A percentile compares a stretch with the other conserved stretches of the same genome.
Conservation (phyloP, 2,797 vertebrate species). For the Lophotriccus pileatus region DNA sequence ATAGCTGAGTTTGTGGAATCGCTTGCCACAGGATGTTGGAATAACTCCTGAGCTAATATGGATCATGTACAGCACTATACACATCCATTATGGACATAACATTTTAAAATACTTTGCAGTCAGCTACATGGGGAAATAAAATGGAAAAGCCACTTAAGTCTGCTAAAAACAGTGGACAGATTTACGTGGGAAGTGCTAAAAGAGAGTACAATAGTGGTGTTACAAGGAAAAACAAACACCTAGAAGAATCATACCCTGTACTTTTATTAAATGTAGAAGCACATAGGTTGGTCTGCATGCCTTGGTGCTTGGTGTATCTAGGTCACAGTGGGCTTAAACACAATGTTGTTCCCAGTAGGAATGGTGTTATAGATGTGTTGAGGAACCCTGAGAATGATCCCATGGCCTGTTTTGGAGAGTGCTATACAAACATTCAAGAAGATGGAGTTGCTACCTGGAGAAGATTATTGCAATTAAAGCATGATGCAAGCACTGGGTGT, state of each 20-base stretch:
- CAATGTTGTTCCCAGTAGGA: background rate
- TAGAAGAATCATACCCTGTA: background rate
- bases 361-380: background rate
- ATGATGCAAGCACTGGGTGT: constrained; percentile 1
- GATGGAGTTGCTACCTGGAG: background rate
- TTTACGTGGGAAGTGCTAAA: background rate
- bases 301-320: background rate
- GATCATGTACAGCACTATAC: background rate
- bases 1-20: background rate
- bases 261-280: background rate
- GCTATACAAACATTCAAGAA: background rate
- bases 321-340: background rate
- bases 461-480: background rate
- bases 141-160: background rate
- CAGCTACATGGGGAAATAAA: background rate
- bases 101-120: background rate
- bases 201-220: background rate
- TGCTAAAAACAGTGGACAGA: background rate
- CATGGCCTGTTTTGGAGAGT: background rate
- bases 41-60: background rate
- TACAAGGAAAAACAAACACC: background rate
- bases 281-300: background rate
- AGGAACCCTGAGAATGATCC: background rate
- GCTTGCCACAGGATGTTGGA: background rate
- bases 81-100: background rate